A percentile compares a stretch with the other conserved stretches of the same genome.
Evolutionary conservation across 2,888 invertebrate genomes (phyloP).

Genomic region (Phytoseiulus persimilis): DNA sequence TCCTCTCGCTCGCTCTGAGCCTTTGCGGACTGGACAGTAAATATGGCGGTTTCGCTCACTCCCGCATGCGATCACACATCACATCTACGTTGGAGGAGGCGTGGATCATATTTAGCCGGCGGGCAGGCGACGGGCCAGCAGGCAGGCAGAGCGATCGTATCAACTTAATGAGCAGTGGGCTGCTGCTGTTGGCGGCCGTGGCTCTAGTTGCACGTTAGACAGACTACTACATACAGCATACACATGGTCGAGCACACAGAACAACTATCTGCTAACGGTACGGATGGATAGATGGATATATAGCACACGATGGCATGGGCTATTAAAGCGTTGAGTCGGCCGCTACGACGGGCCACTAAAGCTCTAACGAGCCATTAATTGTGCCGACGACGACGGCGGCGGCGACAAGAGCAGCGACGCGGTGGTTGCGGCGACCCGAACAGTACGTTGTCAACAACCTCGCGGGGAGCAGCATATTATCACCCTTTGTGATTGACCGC

Average conservation of each 20-base stretch:
- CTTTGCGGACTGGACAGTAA: not conserved
- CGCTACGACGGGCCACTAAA: not conserved
- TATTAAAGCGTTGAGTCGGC: not conserved
- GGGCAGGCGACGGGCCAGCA: not conserved
- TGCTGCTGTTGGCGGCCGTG: not conserved
- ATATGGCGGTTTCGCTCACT: not conserved
- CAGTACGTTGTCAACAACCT: not conserved
- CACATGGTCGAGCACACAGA: not conserved
- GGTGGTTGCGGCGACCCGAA: not conserved
- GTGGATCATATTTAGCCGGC: not conserved
- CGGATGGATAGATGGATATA: constrained; percentile 5
- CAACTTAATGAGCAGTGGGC: not conserved
- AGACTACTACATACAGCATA: not conserved
- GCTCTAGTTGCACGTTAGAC: constrained; percentile 5
- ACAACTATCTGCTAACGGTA: constrained; percentile 5
- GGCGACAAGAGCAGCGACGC: not conserved
- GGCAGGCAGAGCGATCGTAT: not conserved
- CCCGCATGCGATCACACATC: not conserved
- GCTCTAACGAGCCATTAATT: not conserved
- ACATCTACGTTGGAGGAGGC: not conserved
- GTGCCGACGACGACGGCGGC: not conserved
- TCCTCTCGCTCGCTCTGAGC: not conserved
- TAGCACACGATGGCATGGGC: not conserved
- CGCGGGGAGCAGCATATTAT: not conserved
- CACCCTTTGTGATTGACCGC: not conserved